Base-by-base conservation (phyloP, 2,797 vertebrate genomes). In the Oreortyx pictus region DNA sequence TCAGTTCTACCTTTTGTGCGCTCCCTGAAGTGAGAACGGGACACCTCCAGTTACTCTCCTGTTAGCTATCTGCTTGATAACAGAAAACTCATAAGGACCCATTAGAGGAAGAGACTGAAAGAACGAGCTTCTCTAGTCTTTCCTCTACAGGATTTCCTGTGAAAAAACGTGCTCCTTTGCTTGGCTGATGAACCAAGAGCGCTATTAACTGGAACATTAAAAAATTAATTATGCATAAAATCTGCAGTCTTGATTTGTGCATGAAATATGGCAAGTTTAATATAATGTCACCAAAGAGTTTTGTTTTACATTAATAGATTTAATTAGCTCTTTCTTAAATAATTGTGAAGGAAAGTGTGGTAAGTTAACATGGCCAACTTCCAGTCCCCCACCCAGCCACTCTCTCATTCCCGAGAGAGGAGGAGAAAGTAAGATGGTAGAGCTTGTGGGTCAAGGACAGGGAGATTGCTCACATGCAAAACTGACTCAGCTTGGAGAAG, bases 201-300 rank as follows among this genome's bases (percentile, higher is more conserved):
- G 31, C 7, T 61, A 72, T 87, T 91, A 33, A 22, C 8, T 29
- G 20, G 35, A 84, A 57, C 35, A 74, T 54, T 61, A 39, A 25
- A 90, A 62, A 74, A 68, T 6, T 23, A 91, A 81, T 62, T 92
- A 81, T 54, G 44, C 14, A 37, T 93, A 72, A 93, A 86, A 87
- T 82, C 12, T 4, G 5, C 9, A 67, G 33, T 27, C 2, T 1
- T 78, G 18, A 80, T 86, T 86, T 92, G 62, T 7, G 4, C 54
- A 73, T 80, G 88, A 92, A 95, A 56, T 46, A 84, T 44, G 60
- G 33, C 7, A 91, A 85, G 89, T 81, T 64, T 94, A 95, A 86
- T 82, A 27, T 14, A 57, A 83, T 33, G 60, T 92, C 12, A 18
- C 14, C 76, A 18, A 75, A 56, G 3, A 67, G 6, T 77, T 93